These are phyloP conservation scores for Phalacrocorax carbo DNA, from an alignment of 2,113 vertebrate genomes.

Conservation along the genomic window DNA sequence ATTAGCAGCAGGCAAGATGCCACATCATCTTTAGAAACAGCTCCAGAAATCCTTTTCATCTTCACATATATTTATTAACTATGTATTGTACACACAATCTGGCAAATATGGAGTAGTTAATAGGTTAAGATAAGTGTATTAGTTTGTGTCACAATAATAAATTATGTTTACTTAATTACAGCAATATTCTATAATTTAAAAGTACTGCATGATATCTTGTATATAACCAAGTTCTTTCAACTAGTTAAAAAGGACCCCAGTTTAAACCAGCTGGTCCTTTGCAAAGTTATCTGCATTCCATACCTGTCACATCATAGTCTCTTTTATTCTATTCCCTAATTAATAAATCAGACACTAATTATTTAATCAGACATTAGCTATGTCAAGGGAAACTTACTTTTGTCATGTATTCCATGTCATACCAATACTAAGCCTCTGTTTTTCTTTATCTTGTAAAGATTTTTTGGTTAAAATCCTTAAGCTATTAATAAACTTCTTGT, in stretches of 20 bases:
- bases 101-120: not conserved
- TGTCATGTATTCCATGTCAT: not conserved
- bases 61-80: not conserved
- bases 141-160: not conserved
- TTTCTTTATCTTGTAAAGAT: not conserved
- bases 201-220: not conserved
- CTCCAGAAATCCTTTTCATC: not conserved
- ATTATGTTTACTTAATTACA: not conserved
- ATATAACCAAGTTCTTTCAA: not conserved
- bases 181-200: not conserved
- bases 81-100: not conserved
- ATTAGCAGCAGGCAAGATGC: not conserved
- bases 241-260: not conserved
- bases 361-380: not conserved
- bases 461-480: not conserved
- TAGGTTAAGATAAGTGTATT: not conserved
- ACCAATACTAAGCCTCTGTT: not conserved
- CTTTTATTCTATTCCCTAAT: not conserved
- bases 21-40: not conserved
- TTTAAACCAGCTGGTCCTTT: not conserved
- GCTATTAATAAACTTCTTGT: not conserved
- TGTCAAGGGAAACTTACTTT: not conserved
- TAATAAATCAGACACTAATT: not conserved
- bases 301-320: not conserved
- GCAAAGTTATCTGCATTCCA: not conserved